phyloP scores from a whole-genome alignment of 1,140 invertebrate genomes.

The Nephotettix cincticeps region DNA sequence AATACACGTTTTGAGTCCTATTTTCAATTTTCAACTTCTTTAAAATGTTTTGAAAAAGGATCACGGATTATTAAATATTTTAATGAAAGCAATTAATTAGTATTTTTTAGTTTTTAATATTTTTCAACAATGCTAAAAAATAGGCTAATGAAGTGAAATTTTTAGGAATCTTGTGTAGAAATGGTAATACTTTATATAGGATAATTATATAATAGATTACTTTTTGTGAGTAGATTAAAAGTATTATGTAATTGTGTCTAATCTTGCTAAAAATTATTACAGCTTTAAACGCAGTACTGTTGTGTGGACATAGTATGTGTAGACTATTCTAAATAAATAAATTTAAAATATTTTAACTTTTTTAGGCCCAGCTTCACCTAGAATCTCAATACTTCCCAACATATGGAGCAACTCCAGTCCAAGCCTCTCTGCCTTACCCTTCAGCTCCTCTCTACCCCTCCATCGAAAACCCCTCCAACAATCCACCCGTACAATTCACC shows the following conservation, averaged over 20 bases:
- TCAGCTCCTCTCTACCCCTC: constrained; percentile 33
- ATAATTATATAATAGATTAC: neutral
- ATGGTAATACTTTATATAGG: neutral
- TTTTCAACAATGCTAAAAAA: neutral
- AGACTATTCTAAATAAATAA: neutral
- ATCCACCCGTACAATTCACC: constrained; percentile 27
- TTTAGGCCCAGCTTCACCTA: constrained; percentile 20
- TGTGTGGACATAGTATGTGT: neutral
- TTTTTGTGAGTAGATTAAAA: neutral
- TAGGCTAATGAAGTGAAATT: too few relatives aligned
- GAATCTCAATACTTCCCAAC: neutral
- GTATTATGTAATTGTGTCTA: neutral
- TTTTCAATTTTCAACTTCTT: too few relatives aligned
- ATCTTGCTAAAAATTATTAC: neutral
- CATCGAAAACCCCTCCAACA: constrained; percentile 40
- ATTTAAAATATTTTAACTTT: constrained; percentile 47
- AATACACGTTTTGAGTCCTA: too few relatives aligned
- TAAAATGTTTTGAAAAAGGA: too few relatives aligned
- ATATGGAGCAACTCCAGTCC: constrained; percentile 38
- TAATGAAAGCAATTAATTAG: neutral
- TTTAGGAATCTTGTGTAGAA: too few relatives aligned
- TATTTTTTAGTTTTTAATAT: too few relatives aligned
- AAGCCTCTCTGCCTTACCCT: constrained; percentile 32
- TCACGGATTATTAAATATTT: too few relatives aligned
- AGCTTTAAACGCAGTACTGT: neutral